Conservation (phyloP, 2,888 invertebrate genomes). For the Patella ulyssiponensis region DNA sequence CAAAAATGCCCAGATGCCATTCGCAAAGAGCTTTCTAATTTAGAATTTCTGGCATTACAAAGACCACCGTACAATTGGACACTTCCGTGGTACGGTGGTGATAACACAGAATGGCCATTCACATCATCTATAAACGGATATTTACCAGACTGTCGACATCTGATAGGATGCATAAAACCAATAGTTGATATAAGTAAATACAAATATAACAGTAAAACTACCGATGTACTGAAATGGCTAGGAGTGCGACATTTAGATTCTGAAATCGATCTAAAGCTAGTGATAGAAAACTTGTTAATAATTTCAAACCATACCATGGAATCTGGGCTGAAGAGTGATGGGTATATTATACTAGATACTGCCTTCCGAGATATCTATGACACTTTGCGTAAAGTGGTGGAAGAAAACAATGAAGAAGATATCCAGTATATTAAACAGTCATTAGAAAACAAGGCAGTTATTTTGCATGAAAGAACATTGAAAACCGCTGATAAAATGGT, state of each 20-base stretch:
- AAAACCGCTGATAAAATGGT: neutral
- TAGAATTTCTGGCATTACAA: constrained; percentile 24
- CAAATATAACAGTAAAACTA: neutral
- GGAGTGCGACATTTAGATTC: neutral
- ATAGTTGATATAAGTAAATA: neutral
- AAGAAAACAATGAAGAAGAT: neutral
- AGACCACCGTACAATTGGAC: neutral
- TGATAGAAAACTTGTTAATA: neutral
- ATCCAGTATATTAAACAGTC: neutral
- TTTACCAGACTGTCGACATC: neutral
- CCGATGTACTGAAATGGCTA: neutral
- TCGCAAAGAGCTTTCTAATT: constrained; percentile 2
- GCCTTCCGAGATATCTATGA: neutral
- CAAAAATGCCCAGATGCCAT: constrained; percentile 4
- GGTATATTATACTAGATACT: neutral
- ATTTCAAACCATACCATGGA: neutral
- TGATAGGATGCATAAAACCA: neutral
- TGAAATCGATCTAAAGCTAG: neutral
- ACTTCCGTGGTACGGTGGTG: neutral
- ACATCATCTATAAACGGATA: neutral
- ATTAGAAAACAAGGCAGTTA: neutral
- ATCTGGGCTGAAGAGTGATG: neutral
- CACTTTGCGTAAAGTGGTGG: neutral
- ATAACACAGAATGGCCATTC: neutral
- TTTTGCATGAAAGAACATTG: neutral